Conservation (phyloP, 2,888 invertebrate species). For the Molorchus minor region DNA sequence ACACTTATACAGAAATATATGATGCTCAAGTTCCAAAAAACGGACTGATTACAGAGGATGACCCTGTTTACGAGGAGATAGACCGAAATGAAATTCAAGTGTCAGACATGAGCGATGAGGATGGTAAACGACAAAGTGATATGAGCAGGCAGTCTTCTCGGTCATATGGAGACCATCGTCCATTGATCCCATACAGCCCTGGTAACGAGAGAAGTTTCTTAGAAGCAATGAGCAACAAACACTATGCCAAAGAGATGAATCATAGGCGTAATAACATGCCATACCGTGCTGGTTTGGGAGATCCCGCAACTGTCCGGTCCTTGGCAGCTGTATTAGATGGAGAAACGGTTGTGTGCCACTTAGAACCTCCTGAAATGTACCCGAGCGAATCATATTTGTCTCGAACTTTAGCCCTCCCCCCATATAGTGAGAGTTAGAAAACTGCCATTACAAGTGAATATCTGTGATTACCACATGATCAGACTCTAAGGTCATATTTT, state of each 20-base stretch:
- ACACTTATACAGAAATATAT: constrained; percentile 81
- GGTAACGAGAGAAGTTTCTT: constrained; percentile 67
- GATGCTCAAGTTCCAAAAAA: constrained; percentile 66
- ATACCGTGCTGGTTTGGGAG: constrained; percentile 62
- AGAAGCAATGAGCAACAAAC: constrained; percentile 51
- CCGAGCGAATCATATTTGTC: constrained; percentile 64
- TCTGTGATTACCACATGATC: constrained; percentile 64
- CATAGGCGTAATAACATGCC: constrained; percentile 53
- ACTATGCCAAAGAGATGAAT: constrained; percentile 53
- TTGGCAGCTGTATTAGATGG: constrained; percentile 84
- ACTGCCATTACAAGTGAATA: constrained; percentile 64
- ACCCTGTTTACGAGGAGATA: constrained; percentile 85
- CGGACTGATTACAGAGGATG: constrained; percentile 71
- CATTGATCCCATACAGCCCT: constrained; percentile 81
- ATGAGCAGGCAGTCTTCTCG: constrained; percentile 77
- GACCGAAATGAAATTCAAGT: constrained; percentile 77
- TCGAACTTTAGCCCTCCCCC: constrained; percentile 67
- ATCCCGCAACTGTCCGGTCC: constrained; percentile 69
- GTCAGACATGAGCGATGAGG: constrained; percentile 83
- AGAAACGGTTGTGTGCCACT: constrained; percentile 85
- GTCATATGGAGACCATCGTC: constrained; percentile 82
- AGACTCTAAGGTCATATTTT: constrained; percentile 58
- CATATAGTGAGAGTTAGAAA: constrained; percentile 71
- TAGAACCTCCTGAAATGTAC: constrained; percentile 74
- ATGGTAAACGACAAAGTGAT: constrained; percentile 77